Evolutionary conservation across 1,140 invertebrate species (phyloP).

Genomic region (Zaprionus capensis): DNA sequence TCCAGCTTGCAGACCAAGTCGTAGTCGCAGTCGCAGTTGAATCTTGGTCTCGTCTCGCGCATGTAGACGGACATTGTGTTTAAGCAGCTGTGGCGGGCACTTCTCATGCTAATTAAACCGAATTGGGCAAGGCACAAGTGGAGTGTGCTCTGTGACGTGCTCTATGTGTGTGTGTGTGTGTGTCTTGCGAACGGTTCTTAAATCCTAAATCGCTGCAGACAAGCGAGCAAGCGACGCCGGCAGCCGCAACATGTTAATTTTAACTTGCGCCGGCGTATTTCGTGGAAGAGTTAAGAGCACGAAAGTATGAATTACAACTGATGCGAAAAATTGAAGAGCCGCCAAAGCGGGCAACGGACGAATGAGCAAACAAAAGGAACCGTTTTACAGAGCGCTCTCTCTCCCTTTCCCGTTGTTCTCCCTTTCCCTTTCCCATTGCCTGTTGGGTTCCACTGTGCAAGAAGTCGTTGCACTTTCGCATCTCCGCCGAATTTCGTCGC

Average conservation of each 20-base stretch:
- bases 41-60: slow-evolving; percentile 7
- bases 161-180: slow-evolving; percentile 50
- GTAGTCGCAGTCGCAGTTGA: background rate
- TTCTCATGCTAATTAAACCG: slow-evolving; percentile 79
- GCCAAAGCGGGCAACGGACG: slow-evolving; percentile 62
- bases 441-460: slow-evolving; percentile 9
- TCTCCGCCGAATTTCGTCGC: slow-evolving; percentile 36
- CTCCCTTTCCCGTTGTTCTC: slow-evolving; percentile 2
- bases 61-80: slow-evolving; percentile 57
- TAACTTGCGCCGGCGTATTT: slow-evolving; percentile 69
- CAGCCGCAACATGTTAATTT: slow-evolving; percentile 78
- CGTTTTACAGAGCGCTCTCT: slow-evolving; percentile 41
- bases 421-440: slow-evolving; percentile 8
- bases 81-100: slow-evolving; percentile 74
- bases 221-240: slow-evolving; percentile 17
- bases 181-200: slow-evolving; percentile 66
- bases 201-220: slow-evolving; percentile 71
- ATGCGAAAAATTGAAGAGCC: slow-evolving; percentile 78
- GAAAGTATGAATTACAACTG: slow-evolving; percentile 81
- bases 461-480: slow-evolving; percentile 77
- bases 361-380: slow-evolving; percentile 74
- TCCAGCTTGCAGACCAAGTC: slow-evolving; percentile 1
- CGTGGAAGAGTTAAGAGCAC: slow-evolving; percentile 72
- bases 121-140: slow-evolving; percentile 73
- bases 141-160: slow-evolving; percentile 40